Conservation (phyloP, 1,140 invertebrate genomes). For the Drosophila pectinifera region DNA sequence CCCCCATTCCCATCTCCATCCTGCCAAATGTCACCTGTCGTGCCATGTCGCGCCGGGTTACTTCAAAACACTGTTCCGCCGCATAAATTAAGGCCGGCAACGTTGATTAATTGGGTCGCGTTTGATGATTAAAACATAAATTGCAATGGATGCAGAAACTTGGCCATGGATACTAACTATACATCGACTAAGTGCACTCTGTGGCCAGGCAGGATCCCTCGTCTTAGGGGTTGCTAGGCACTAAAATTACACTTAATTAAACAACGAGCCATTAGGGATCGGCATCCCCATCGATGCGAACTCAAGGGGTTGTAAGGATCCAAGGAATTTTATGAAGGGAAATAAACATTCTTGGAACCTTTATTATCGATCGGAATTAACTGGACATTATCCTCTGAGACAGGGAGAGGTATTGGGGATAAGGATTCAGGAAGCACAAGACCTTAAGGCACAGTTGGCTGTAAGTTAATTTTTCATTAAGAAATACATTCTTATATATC, state of each 20-base stretch:
- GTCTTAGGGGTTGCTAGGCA: slow-evolving; percentile 51
- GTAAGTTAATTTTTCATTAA: background rate
- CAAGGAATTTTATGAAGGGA: slow-evolving; percentile 4
- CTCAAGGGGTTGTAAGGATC: slow-evolving; percentile 16
- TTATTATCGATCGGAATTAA: slow-evolving; percentile 8
- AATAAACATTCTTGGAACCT: background rate
- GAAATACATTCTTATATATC: too few relatives aligned
- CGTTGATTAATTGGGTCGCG: slow-evolving; percentile 76
- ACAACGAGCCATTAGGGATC: slow-evolving; percentile 70
- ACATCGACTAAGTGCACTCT: slow-evolving; percentile 5
- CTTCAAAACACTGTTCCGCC: slow-evolving; percentile 74
- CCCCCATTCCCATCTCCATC: background rate
- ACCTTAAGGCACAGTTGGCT: too few relatives aligned
- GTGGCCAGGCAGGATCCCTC: background rate
- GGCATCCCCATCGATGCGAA: slow-evolving; percentile 40
- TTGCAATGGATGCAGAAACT: slow-evolving; percentile 66
- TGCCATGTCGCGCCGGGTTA: slow-evolving; percentile 32
- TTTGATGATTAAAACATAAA: slow-evolving; percentile 83
- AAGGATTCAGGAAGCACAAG: background rate
- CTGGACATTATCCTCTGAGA: background rate
- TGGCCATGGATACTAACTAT: slow-evolving; percentile 20
- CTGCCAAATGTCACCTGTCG: slow-evolving; percentile 72
- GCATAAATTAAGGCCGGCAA: slow-evolving; percentile 71
- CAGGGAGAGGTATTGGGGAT: background rate
- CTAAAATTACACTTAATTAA: slow-evolving; percentile 82